Percentiles rank a stretch among this genome's conserved stretches.
Conservation (phyloP, 2,113 vertebrate genomes). For the Cinclus cinclus region DNA sequence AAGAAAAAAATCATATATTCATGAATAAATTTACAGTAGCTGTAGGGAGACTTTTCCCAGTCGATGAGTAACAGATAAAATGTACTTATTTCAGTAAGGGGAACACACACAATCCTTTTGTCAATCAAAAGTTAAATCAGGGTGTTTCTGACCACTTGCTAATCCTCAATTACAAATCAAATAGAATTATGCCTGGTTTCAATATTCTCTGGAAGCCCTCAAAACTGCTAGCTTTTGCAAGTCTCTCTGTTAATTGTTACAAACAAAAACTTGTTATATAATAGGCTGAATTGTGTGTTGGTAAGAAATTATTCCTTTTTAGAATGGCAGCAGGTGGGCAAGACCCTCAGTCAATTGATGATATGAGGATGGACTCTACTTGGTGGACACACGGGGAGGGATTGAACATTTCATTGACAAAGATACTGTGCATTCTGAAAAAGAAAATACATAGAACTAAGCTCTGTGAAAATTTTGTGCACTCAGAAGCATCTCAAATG, state of each 20-base stretch:
- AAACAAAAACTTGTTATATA: not conserved
- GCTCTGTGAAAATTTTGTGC: not conserved
- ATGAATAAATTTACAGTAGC: not conserved
- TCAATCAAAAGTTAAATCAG: not conserved
- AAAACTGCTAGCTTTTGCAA: not conserved
- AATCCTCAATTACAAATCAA: not conserved
- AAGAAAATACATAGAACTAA: not conserved
- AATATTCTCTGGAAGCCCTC: not conserved
- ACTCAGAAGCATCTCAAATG: not conserved
- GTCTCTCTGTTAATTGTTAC: not conserved
- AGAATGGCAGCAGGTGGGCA: not conserved
- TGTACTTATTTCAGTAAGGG: not conserved
- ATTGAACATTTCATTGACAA: not conserved
- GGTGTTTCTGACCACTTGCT: not conserved
- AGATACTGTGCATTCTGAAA: not conserved
- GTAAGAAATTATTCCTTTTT: not conserved
- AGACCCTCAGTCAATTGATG: not conserved
- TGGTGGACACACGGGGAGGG: not conserved
- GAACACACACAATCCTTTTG: not conserved
- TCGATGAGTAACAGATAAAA: not conserved
- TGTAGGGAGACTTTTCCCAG: not conserved
- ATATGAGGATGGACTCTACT: rapidly evolving
- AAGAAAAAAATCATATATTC: not conserved
- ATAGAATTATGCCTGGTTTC: not conserved
- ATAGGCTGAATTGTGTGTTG: not conserved